These are phyloP conservation scores for Canis aureus DNA, from an alignment of 2,113 vertebrate species.

Conservation along the genomic window DNA sequence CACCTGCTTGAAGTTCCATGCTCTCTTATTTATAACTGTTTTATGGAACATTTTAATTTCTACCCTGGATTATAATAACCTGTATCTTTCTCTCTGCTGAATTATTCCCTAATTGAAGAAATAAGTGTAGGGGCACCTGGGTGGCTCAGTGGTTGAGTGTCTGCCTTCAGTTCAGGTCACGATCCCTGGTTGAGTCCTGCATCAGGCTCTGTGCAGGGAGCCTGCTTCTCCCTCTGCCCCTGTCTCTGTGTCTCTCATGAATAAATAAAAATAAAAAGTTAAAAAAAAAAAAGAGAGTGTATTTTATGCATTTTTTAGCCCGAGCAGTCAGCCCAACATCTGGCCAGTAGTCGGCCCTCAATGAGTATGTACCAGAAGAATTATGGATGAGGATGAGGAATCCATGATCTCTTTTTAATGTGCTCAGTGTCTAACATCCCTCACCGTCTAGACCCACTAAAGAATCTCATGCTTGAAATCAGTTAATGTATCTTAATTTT, in stretches of 20 bases:
- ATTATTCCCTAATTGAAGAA: not conserved
- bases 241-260: too few species aligned
- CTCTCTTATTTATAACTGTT: not conserved
- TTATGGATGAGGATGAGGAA: not conserved
- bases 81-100: conserved; percentile 28
- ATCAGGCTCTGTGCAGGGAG: too few species aligned
- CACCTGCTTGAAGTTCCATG: not conserved
- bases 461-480: conserved; percentile 67
- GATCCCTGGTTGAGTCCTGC: too few species aligned
- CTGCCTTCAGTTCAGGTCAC: too few species aligned
- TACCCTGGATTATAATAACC: not conserved
- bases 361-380: not conserved
- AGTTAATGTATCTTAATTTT: conserved; percentile 67
- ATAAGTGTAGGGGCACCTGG: not conserved
- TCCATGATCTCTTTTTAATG: not conserved
- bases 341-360: not conserved
- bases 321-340: not conserved
- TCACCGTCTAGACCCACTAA: not conserved
- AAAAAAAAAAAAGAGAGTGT: not conserved
- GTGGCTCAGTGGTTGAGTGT: too few species aligned
- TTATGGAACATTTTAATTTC: not conserved
- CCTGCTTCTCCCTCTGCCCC: too few species aligned
- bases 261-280: too few species aligned
- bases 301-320: not conserved
- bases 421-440: not conserved